Base-by-base conservation (phyloP, 2,113 vertebrate genomes). In the Tetrax tetrax region DNA sequence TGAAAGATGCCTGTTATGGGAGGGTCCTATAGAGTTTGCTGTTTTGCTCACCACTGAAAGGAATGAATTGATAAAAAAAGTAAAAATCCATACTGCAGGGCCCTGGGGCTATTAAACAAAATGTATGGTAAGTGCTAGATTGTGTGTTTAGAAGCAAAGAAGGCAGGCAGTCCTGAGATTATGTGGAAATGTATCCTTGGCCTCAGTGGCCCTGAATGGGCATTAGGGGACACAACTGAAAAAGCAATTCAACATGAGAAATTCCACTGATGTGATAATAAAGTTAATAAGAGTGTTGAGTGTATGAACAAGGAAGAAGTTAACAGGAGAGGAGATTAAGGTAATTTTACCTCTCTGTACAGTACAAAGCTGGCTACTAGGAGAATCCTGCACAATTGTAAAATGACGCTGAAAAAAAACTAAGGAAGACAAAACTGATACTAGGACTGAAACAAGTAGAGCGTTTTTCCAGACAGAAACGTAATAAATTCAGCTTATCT, bases 171-270 rank as follows among this genome's bases (percentile, higher is more conserved):
- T 24, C 69, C 56, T 72, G 37, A 72, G n/a, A 76, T 21, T 28
- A 61, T 1, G 7, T 66, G 64, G 28, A 82, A 91, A 89, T 9
- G 28, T 43, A 91, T 65, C 61, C 54, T 79, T n/a, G 23, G 31
- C 24, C 54, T 85, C 66, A 61, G 4, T 76, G 66, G 54, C 78
- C 68, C 78, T 90, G 45, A 83, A 90, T 41, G 59, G n/a, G 59
- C 74, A 45, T 93, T 82, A 90, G 66, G 69, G 50, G 41, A 78
- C 77, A 69, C 64, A 87, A 54, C 43, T 50, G 27, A 82, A 83
- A 85, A 90, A 91, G 48, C 48, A 83, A 61, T 87, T 92, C 61
- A 79, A 57, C 61, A 72, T 27, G 66, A 96, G 87, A 83, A 95
- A 95, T 94, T 89, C 76, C 41, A 80, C 63, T 83, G 48, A 79